Conservation (phyloP, 1,140 invertebrate species). For the Philopotamus ludificatus region DNA sequence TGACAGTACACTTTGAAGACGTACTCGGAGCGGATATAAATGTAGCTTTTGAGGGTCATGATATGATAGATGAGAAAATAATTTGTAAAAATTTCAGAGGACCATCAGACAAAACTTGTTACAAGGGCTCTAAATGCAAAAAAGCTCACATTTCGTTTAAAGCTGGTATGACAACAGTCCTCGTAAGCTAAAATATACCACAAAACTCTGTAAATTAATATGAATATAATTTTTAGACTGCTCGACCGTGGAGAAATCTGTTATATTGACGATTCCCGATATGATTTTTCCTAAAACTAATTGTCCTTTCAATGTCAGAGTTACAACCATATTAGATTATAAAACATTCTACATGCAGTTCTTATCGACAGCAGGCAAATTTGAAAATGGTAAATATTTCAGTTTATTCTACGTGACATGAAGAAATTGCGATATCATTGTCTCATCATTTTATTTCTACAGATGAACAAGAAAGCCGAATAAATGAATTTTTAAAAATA, state of each 20-base stretch:
- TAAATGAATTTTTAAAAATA: neutral
- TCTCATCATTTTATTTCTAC: neutral
- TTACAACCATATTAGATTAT: neutral
- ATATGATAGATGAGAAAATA: slow-evolving; percentile 24
- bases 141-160: slow-evolving; percentile 27
- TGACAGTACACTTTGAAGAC: too few relatives aligned
- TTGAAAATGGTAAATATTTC: neutral
- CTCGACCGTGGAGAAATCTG: neutral
- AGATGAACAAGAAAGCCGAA: neutral
- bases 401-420: too few relatives aligned
- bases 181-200: too few relatives aligned
- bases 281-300: neutral
- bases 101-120: slow-evolving; percentile 34
- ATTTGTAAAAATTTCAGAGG: slow-evolving; percentile 34
- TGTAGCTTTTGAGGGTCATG: neutral
- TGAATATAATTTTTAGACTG: too few relatives aligned
- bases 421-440: too few relatives aligned
- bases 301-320: neutral
- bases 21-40: too few relatives aligned
- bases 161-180: too few relatives aligned
- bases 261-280: neutral
- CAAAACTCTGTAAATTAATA: too few relatives aligned
- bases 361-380: neutral
- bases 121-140: slow-evolving; percentile 35
- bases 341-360: slow-evolving; percentile 7